Percentiles rank a stretch among this genome's conserved stretches.
These are phyloP conservation scores for Physeter macrocephalus DNA, from an alignment of 2,113 vertebrate species.

Conservation along the genomic window DNA sequence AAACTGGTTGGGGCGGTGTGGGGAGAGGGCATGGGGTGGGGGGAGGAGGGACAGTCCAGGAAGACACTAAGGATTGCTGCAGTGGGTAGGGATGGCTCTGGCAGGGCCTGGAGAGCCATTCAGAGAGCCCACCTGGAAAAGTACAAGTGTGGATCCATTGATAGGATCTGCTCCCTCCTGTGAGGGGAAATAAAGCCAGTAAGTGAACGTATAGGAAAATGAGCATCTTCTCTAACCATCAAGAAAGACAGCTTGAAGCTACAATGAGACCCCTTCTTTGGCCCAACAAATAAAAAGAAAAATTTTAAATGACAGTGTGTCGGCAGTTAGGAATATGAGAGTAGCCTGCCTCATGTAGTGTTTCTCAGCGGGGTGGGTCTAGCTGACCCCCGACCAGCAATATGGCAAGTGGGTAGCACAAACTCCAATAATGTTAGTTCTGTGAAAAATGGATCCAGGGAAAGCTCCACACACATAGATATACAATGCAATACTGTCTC, in stretches of 20 bases:
- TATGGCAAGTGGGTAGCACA: not conserved
- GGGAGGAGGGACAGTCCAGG: not conserved
- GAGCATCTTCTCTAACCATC: constrained; percentile 1
- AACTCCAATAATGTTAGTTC: not conserved
- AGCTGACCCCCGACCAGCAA: not conserved
- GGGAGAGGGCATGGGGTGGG: not conserved
- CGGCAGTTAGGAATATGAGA: not conserved
- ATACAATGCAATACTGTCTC: not conserved
- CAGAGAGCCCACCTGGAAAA: not conserved
- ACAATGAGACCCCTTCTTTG: not conserved
- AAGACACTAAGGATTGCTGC: not conserved
- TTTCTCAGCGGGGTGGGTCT: not conserved
- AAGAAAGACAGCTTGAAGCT: not conserved
- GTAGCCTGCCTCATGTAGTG: not conserved
- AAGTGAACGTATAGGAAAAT: constrained; percentile 22
- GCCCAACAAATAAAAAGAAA: not conserved
- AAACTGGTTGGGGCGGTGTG: not conserved
- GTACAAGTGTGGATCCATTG: not conserved
- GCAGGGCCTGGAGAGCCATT: not conserved
- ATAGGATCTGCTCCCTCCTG: not conserved
- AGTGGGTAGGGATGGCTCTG: not conserved
- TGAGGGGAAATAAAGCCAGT: not conserved
- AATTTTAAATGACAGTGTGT: not conserved
- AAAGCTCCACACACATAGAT: not conserved
- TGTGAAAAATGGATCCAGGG: not conserved